These are phyloP conservation scores for Lissonota sp. DNA, from an alignment of 2,888 invertebrate species.

Conservation along the genomic window DNA sequence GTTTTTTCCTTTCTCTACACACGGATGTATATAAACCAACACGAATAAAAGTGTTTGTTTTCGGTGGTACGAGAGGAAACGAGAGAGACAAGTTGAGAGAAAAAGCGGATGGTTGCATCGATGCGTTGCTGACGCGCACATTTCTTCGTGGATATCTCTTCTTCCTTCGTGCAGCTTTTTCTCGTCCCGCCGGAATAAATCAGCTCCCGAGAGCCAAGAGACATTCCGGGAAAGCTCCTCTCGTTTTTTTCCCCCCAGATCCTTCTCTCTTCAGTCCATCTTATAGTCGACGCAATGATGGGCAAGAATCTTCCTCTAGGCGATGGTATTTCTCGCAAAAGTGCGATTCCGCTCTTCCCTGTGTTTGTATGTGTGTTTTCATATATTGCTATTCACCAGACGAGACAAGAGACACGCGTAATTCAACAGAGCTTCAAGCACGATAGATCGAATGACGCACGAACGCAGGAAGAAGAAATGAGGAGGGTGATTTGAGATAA, in stretches of 20 bases:
- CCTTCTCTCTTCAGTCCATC: not conserved
- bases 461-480: slow-evolving; percentile 19
- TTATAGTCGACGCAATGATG: not conserved
- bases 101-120: not conserved
- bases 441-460: slow-evolving; percentile 54
- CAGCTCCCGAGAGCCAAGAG: slow-evolving; percentile 1
- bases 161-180: slow-evolving; percentile 11
- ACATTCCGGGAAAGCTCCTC: slow-evolving; percentile 34
- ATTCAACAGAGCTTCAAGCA: slow-evolving; percentile 24
- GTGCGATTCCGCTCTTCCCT: slow-evolving; percentile 17
- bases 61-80: not conserved
- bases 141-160: slow-evolving; percentile 20
- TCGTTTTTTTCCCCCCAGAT: not conserved
- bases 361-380: not conserved
- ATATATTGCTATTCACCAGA: slow-evolving; percentile 17
- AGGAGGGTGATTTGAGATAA: slow-evolving; percentile 35
- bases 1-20: not conserved
- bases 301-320: slow-evolving; percentile 28
- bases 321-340: slow-evolving; percentile 35
- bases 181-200: slow-evolving; percentile 32
- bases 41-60: slow-evolving; percentile 38
- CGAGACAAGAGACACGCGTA: slow-evolving; percentile 43
- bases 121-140: slow-evolving; percentile 14
- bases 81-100: too few species aligned
- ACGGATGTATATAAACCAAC: not conserved